Evolutionary conservation across 2,797 vertebrate species (phyloP).

Genomic region (Lagorchestes hirsutus): DNA sequence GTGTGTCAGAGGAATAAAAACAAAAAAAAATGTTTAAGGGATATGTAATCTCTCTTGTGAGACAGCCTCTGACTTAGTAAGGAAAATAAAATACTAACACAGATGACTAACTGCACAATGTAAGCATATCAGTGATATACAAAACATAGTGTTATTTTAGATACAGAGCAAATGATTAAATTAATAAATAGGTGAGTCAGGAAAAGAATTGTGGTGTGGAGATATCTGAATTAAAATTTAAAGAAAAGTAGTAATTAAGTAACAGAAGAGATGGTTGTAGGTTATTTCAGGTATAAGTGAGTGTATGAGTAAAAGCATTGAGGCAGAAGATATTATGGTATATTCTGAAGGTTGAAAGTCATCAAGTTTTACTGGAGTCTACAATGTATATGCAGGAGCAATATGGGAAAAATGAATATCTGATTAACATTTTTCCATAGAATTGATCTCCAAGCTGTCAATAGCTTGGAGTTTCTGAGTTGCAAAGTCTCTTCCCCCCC

Average conservation of each 20-base stretch:
- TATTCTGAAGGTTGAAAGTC: background rate
- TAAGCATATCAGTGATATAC: background rate
- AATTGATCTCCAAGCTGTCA: background rate
- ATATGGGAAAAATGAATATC: background rate
- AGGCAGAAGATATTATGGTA: background rate
- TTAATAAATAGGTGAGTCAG: background rate
- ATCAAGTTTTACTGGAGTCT: background rate
- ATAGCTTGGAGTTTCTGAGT: background rate
- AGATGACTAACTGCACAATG: background rate
- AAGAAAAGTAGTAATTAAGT: background rate
- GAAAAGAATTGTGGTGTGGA: background rate
- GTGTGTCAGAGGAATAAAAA: background rate
- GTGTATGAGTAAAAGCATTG: background rate
- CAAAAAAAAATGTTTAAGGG: background rate
- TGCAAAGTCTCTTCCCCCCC: background rate
- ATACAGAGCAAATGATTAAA: background rate
- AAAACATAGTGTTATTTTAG: background rate
- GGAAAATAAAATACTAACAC: background rate
- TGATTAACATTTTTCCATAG: constrained; percentile 2
- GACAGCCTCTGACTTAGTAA: background rate
- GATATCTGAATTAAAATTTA: background rate
- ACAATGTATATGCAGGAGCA: background rate
- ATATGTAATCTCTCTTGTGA: background rate
- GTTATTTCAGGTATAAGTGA: background rate
- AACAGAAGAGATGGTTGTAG: background rate